phyloP scores from a whole-genome alignment of 2,113 vertebrate genomes.

The Platanista minor region DNA sequence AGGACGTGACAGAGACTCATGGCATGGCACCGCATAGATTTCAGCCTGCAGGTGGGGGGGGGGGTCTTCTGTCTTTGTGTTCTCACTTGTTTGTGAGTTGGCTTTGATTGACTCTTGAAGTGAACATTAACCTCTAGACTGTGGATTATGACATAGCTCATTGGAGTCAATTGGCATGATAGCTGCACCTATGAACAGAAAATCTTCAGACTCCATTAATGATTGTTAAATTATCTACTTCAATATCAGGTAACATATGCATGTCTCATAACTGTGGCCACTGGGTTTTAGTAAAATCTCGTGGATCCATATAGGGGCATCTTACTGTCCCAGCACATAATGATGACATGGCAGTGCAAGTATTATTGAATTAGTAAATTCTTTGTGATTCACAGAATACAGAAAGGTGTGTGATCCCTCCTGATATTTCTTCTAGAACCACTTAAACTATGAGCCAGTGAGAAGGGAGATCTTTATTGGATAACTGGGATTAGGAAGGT shows the following conservation, averaged over 20 bases:
- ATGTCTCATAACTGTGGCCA: not conserved
- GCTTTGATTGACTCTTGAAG: not conserved
- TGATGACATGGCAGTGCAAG: not conserved
- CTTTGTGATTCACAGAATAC: not conserved
- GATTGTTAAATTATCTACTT: not conserved
- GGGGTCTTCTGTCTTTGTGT: not conserved
- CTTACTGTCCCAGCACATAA: not conserved
- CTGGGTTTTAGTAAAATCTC: not conserved
- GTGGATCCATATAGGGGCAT: not conserved
- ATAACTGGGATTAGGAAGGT: not conserved
- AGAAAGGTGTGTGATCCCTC: not conserved
- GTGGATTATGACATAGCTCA: not conserved
- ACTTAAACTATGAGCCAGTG: not conserved
- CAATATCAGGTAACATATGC: not conserved
- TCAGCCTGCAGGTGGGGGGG: not conserved
- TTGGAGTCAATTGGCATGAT: not conserved
- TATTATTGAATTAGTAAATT: not conserved
- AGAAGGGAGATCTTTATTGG: not conserved
- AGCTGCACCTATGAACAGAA: not conserved
- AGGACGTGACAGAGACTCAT: not conserved
- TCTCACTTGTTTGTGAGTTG: not conserved
- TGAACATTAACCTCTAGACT: not conserved
- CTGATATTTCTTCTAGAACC: not conserved
- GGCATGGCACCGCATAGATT: not conserved
- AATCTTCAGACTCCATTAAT: not conserved